These are phyloP conservation scores for Parnassius glacialis DNA, from an alignment of 2,888 invertebrate species.

Conservation along the genomic window DNA sequence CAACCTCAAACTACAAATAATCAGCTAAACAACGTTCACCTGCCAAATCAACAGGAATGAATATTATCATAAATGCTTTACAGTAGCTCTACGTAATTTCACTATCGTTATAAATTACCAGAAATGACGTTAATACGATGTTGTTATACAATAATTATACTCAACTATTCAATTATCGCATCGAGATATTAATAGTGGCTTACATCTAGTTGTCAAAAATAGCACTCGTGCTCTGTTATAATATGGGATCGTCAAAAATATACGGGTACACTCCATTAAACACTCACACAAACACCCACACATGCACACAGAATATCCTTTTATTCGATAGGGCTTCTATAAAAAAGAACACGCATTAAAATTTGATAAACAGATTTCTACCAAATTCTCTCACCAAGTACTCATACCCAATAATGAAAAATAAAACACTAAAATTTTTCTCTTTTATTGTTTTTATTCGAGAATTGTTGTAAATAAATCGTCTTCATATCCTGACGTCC, in stretches of 20 bases:
- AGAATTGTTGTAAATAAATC: too few species aligned
- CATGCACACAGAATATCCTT: neutral
- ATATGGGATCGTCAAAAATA: constrained; percentile 6
- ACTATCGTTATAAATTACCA: neutral
- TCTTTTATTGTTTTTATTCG: too few species aligned
- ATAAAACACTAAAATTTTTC: too few species aligned
- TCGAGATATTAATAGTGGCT: constrained; percentile 6
- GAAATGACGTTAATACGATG: too few species aligned
- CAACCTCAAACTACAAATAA: neutral
- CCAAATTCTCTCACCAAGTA: too few species aligned
- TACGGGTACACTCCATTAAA: neutral
- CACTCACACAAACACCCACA: constrained; percentile 5
- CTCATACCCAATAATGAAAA: too few species aligned
- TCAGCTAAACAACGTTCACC: too few species aligned
- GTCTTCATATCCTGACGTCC: too few species aligned
- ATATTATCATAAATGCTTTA: too few species aligned
- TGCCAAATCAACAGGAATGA: too few species aligned
- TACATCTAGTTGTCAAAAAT: constrained; percentile 19
- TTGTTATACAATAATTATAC: neutral
- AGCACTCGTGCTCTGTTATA: constrained; percentile 9
- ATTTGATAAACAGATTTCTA: too few species aligned
- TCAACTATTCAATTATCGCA: neutral
- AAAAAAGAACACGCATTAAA: neutral
- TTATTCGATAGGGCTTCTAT: neutral
- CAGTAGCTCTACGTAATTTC: too few species aligned